Percentiles rank a stretch among this genome's conserved stretches.
Conservation (phyloP, 2,113 vertebrate species). For the Nettapus auritus region DNA sequence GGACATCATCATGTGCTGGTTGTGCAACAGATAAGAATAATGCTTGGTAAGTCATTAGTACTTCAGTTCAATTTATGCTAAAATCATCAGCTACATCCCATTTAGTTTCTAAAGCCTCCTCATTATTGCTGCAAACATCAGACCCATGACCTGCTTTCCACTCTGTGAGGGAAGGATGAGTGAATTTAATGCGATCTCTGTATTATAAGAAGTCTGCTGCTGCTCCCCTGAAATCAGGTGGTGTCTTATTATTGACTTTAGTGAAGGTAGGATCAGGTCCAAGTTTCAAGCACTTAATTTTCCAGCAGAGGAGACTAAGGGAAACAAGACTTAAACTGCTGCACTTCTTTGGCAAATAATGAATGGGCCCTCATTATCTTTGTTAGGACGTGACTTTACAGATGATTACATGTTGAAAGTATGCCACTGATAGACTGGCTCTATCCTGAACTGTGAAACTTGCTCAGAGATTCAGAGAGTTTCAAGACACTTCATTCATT, state of each 20-base stretch:
- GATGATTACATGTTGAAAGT: constrained; percentile 46
- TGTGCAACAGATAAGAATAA: constrained; percentile 61
- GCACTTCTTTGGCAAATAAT: constrained; percentile 48
- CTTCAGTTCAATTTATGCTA: constrained; percentile 60
- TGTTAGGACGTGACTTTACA: constrained; percentile 61
- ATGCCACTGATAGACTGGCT: constrained; percentile 22
- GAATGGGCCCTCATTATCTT: constrained; percentile 63
- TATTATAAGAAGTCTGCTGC: background rate
- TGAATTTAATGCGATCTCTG: constrained; percentile 46
- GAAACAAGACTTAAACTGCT: background rate
- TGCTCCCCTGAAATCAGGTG: constrained; percentile 17
- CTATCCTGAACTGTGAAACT: constrained; percentile 47
- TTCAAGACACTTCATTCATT: constrained; percentile 55
- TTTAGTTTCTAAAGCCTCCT: constrained; percentile 55
- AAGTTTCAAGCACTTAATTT: constrained; percentile 51
- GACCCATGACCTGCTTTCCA: constrained; percentile 59
- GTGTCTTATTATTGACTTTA: background rate
- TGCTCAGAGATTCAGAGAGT: constrained; percentile 9
- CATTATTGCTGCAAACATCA: constrained; percentile 60
- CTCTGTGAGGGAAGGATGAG: constrained; percentile 26
- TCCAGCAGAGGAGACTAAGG: constrained; percentile 9
- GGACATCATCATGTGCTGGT: constrained; percentile 30
- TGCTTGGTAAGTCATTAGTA: constrained; percentile 61
- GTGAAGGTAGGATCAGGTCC: constrained; percentile 21
- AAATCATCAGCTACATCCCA: constrained; percentile 68